phyloP scores from a whole-genome alignment of 2,797 vertebrate genomes.

The Parauchenoglanis ngamensis region DNA sequence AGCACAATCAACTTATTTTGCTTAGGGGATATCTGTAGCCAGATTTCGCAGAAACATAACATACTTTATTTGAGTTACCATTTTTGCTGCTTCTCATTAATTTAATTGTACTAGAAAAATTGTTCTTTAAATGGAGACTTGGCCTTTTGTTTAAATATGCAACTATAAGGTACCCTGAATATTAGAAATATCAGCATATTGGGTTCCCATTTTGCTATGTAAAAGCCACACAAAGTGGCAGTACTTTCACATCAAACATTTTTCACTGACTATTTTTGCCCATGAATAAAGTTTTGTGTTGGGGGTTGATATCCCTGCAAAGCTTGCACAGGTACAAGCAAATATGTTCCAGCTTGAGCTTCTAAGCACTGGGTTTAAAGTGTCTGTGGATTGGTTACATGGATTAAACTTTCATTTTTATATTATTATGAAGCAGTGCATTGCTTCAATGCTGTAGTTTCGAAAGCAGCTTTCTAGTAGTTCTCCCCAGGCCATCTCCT shows the following conservation, averaged over 20 bases:
- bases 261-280: conserved; percentile 7
- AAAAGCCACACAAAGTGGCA: not conserved
- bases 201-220: not conserved
- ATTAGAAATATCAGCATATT: not conserved
- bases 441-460: conserved; percentile 28
- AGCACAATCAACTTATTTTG: not conserved
- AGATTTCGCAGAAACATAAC: not conserved
- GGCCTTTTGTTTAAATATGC: not conserved
- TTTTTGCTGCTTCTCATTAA: not conserved
- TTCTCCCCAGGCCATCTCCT: conserved; percentile 3
- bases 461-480: conserved; percentile 24
- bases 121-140: not conserved
- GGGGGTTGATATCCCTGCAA: not conserved
- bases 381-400: conserved; percentile 22
- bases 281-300: conserved; percentile 20
- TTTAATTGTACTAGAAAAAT: not conserved
- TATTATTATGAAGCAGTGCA: conserved; percentile 5
- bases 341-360: conserved; percentile 12
- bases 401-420: conserved; percentile 39
- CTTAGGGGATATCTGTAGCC: no score
- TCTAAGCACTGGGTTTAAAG: conserved; percentile 28
- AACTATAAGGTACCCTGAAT: not conserved
- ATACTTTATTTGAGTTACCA: not conserved
- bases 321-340: conserved; percentile 11
- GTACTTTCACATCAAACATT: conserved; percentile 17